These are phyloP conservation scores for Yponomeuta plumbellus DNA, from an alignment of 2,888 invertebrate genomes.

Conservation along the genomic window DNA sequence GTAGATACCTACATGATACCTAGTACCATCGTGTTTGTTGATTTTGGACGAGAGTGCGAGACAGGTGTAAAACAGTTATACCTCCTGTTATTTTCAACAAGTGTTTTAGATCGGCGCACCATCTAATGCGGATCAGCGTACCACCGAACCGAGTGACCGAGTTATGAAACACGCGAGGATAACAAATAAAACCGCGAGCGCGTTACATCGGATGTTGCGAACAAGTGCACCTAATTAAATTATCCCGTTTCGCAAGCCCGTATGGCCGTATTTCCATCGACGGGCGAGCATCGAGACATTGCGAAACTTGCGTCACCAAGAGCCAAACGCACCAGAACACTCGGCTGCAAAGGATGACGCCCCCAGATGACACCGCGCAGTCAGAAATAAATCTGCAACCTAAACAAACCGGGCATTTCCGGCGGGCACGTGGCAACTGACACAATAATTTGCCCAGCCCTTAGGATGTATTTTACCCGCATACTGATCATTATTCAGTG, in stretches of 20 bases:
- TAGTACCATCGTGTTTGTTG: conserved; percentile 36
- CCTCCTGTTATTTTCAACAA: conserved; percentile 30
- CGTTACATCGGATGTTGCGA: conserved; percentile 16
- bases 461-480: conserved; percentile 27
- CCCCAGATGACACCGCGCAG: conserved; percentile 62
- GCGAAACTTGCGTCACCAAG: conserved; percentile 55
- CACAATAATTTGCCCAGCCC: conserved; percentile 42
- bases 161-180: conserved; percentile 7
- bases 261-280: conserved; percentile 46
- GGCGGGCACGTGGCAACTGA: conserved; percentile 56
- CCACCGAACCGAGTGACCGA: not conserved
- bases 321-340: conserved; percentile 46
- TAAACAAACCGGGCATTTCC: conserved; percentile 71
- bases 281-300: conserved; percentile 43
- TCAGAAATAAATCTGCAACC: conserved; percentile 70
- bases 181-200: conserved; percentile 1
- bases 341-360: conserved; percentile 58
- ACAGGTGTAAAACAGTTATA: conserved; percentile 44
- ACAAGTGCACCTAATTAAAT: conserved; percentile 20
- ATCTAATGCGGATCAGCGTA: not conserved
- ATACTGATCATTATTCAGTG: conserved; percentile 9
- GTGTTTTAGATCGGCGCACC: conserved; percentile 8
- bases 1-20: conserved; percentile 6
- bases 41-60: conserved; percentile 45
- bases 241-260: conserved; percentile 39